Evolutionary conservation across 2,888 invertebrate genomes (phyloP).

Genomic region (Drosophila sordidapex): DNA sequence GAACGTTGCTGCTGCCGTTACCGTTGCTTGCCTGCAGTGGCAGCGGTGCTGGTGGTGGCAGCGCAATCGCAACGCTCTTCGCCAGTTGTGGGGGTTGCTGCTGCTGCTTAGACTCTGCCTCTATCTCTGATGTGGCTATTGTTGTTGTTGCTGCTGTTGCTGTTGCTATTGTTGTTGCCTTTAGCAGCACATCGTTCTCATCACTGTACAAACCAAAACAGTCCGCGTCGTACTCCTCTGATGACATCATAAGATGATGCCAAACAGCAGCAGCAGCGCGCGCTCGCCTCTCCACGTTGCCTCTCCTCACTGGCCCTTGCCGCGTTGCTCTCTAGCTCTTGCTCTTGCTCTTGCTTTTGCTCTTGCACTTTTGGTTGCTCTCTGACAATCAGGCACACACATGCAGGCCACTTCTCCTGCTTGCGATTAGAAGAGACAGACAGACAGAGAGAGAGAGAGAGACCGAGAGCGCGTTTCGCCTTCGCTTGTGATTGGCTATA

Average conservation of each 20-base stretch:
- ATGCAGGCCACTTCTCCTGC: constrained; percentile 55
- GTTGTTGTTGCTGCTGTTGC: constrained; percentile 86
- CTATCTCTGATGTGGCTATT: constrained; percentile 47
- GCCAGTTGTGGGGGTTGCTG: constrained; percentile 55
- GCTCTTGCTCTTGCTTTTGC: constrained; percentile 27
- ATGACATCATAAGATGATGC: constrained; percentile 96
- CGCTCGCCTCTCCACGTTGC: constrained; percentile 67
- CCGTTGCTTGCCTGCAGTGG: constrained; percentile 64
- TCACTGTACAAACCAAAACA: constrained; percentile 95
- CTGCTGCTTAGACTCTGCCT: constrained; percentile 86
- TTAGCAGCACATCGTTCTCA: constrained; percentile 94
- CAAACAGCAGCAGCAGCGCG: constrained; percentile 86
- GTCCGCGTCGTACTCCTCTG: constrained; percentile 98
- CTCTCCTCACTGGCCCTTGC: constrained; percentile 20
- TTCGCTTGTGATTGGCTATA: constrained; percentile 50
- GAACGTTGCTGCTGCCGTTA: constrained; percentile 46
- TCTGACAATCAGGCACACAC: constrained; percentile 49
- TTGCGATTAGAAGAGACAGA: constrained; percentile 30
- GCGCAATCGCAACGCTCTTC: constrained; percentile 44
- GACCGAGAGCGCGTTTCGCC: constrained; percentile 44
- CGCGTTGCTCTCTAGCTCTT: constrained; percentile 9
- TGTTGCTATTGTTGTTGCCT: constrained; percentile 90
- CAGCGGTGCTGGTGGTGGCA: constrained; percentile 47
- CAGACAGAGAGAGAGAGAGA: constrained; percentile 15
- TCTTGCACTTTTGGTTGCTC: constrained; percentile 52